Conservation (phyloP, 1,140 invertebrate species). For the Drosophila busckii region DNA sequence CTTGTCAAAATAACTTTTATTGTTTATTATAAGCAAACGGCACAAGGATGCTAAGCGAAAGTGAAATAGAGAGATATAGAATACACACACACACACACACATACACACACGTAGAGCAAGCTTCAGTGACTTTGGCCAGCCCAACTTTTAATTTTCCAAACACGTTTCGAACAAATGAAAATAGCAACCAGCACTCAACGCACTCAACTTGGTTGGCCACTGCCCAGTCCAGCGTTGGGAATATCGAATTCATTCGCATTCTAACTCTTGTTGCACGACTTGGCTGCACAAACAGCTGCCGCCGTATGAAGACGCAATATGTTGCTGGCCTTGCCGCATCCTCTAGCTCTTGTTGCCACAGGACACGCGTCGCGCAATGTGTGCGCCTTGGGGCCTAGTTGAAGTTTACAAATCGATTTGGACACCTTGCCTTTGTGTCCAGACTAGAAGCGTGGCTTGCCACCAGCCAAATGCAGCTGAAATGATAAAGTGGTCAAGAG, state of each 20-base stretch:
- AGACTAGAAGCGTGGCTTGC: too few relatives aligned
- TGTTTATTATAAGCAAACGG: slow-evolving; percentile 71
- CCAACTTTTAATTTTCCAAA: slow-evolving; percentile 70
- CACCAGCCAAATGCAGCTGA: too few relatives aligned
- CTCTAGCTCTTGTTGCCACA: too few relatives aligned
- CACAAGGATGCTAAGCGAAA: too few relatives aligned
- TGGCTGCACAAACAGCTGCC: slow-evolving; percentile 53
- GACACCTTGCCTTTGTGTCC: too few relatives aligned
- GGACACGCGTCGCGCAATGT: too few relatives aligned
- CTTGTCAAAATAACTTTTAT: slow-evolving; percentile 71
- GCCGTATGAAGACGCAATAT: slow-evolving; percentile 40
- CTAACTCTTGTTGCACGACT: slow-evolving; percentile 32
- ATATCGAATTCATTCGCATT: slow-evolving; percentile 42
- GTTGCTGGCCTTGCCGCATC: slow-evolving; percentile 26
- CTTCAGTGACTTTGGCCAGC: slow-evolving; percentile 46
- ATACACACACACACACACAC: too few relatives aligned
- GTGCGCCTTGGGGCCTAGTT: slow-evolving; percentile 41
- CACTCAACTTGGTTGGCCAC: slow-evolving; percentile 6
- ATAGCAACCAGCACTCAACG: slow-evolving; percentile 34
- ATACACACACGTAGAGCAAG: too few relatives aligned
- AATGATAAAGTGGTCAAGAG: too few relatives aligned
- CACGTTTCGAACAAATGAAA: slow-evolving; percentile 69
- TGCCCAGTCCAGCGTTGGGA: slow-evolving; percentile 7
- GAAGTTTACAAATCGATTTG: slow-evolving; percentile 56
- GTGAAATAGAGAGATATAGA: too few relatives aligned